Evolutionary conservation across 2,113 vertebrate genomes (phyloP), one percentile per base, ranked within the genome.

Genomic region (Dipodomys ordii): DNA sequence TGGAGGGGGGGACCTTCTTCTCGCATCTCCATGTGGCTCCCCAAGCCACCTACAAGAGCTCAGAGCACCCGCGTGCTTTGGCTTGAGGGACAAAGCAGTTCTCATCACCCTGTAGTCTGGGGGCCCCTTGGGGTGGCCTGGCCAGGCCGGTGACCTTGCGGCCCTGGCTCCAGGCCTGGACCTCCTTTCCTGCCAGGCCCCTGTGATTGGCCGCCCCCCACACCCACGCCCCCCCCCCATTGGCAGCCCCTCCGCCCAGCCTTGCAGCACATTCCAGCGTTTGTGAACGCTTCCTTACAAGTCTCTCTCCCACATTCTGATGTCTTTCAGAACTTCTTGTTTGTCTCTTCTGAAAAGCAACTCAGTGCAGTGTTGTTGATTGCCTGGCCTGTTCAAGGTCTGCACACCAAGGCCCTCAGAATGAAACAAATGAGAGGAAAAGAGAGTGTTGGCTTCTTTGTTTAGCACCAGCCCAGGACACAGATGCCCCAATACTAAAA

Each of bases 291-390:
- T 71, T 49, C 64, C 49, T 92, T 69, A 30, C 57, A 49, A 84
- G 79, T 30, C 23, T 64, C 53, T 92, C 69, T 81, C 95, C 72
- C 67, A 88, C 92, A 84, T 74, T 83, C 85, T 46, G 16, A 83
- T 57, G 79, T 95, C 83, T 86, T 78, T 83, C 49, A 53, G 60
- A 71, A 83, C 71, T 57, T 90, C 79, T 85, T 83, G 39, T 73
- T 85, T 53, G 76, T 91, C 79, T 82, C 57, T 4, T 53, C 53
- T 68, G 78, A 92, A 90, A 87, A 93, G 67, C 30, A 72, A 39
- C 57, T 53, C 44, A 44, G 22, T 83, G 89, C 84, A 85, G 62
- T 89, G 67, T 95, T 91, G 90, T 72, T 83, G 79, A 83, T 49
- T 79, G 88, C 28, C 64, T 53, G 53, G 12, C 32, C 20, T 18